phyloP scores from a whole-genome alignment of 2,113 vertebrate genomes.

The Upupa epops region DNA sequence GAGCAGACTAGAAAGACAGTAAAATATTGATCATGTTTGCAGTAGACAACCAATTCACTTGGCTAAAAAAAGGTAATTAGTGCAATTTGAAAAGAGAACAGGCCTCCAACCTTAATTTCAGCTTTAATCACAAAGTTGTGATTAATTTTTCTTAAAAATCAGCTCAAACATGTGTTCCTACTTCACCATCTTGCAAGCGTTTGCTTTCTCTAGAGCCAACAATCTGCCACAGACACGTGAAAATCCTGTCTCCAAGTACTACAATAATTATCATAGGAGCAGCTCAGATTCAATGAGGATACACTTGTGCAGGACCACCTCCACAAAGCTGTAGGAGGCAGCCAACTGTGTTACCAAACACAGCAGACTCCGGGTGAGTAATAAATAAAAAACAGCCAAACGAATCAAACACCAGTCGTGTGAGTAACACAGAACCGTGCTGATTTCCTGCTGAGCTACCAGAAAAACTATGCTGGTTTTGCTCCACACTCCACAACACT shows the following conservation, averaged over 20 bases:
- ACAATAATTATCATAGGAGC: background rate
- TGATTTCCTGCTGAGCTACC: background rate
- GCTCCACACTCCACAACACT: background rate
- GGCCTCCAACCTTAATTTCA: background rate
- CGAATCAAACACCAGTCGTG: background rate
- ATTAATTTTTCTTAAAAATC: background rate
- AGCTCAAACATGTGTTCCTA: background rate
- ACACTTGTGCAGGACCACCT: background rate
- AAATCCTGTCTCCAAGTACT: background rate
- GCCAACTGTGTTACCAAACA: background rate
- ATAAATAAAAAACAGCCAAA: background rate
- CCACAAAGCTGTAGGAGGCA: background rate
- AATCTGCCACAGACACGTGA: background rate
- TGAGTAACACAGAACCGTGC: background rate
- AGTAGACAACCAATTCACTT: background rate
- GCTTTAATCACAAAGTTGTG: background rate
- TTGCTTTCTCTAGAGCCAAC: background rate
- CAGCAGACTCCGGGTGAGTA: background rate
- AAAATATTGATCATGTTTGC: background rate
- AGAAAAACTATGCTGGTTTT: background rate
- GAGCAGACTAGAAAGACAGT: background rate
- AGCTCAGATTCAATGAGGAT: background rate
- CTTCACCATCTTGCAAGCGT: background rate
- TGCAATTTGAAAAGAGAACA: background rate
- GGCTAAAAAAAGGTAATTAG: background rate